Percentiles rank a stretch among this genome's conserved stretches.
Conservation (phyloP, 1,140 invertebrate genomes). For the Trichonephila inaurata region DNA sequence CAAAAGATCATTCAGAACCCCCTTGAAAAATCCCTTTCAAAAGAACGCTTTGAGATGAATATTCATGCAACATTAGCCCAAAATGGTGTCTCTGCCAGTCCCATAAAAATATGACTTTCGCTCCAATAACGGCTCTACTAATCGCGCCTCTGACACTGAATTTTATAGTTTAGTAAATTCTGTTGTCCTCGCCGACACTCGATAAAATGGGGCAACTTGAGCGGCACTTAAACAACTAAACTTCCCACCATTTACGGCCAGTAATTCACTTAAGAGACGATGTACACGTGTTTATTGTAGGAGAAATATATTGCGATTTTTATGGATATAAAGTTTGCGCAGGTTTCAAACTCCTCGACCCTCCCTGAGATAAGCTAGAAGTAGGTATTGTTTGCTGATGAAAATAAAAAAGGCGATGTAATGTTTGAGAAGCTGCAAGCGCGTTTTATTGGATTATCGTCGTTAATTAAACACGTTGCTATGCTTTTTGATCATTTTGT, state of each 20-base stretch:
- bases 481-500: too few species aligned
- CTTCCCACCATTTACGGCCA: conserved; percentile 8
- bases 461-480: too few species aligned
- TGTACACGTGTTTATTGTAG: conserved; percentile 34
- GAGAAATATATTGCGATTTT: not conserved
- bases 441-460: not conserved
- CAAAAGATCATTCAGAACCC: too few species aligned
- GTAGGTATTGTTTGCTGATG: not conserved
- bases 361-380: not conserved
- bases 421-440: not conserved
- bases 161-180: conserved; percentile 48
- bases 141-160: not conserved
- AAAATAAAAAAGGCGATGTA: not conserved
- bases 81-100: not conserved
- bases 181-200: not conserved
- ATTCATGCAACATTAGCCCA: not conserved
- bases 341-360: not conserved
- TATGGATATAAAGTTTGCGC: not conserved
- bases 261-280: conserved; percentile 42
- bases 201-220: conserved; percentile 38
- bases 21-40: too few species aligned
- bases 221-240: conserved; percentile 41
- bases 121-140: not conserved
- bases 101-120: conserved; percentile 19
- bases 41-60: too few species aligned